Base-by-base conservation (phyloP, 2,113 vertebrate genomes). In the Pongo pygmaeus region DNA sequence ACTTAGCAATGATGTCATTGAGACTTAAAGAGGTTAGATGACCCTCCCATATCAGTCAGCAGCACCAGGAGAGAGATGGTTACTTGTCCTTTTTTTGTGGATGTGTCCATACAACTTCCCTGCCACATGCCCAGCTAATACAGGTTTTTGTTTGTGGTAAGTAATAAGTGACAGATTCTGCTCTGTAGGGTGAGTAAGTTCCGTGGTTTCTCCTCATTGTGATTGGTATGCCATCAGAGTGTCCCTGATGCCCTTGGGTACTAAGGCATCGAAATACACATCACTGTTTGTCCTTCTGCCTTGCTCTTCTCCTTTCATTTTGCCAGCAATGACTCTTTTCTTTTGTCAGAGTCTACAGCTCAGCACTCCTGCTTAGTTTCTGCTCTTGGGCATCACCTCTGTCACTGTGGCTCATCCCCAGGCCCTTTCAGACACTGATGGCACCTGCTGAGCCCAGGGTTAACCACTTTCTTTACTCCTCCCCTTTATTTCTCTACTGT, bases 1-100 rank as follows among this genome's bases (percentile, higher is more conserved):
- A 57, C 80, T 74, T 50, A 90, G 57, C 38, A 43, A 11, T 94
- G 77, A 95, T 92, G 84, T 91, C 80, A 78, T 25, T 84, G 84
- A 89, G 79, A 79, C 59, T 43, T 89, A 5, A 46, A 92, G 89
- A 87, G 46, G 40, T 89, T 72, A 20, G 87, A 72, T 40, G 74
- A 55, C 38, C 75, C 78, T 95, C 23, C 17, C 27, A 2, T 23
- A 8, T 86, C 84, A 61, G 59, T 78, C 46, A 11, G 50, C 30
- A 70, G 52, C 70, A 59, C 7, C 23, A 11, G 67, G 30, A 64
- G 79, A 40, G 69, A 77, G n/a, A 35, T 61, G 78, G 50, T 64
- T 46, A 10, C 38, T 86, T 93, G 18, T 55, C 64, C 3, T 50
- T 55, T 69, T 12, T 59, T 10, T 79, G 0, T 69, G 57, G 13